These are phyloP conservation scores for Macropodus opercularis DNA, from an alignment of 2,797 vertebrate species.

Conservation along the genomic window DNA sequence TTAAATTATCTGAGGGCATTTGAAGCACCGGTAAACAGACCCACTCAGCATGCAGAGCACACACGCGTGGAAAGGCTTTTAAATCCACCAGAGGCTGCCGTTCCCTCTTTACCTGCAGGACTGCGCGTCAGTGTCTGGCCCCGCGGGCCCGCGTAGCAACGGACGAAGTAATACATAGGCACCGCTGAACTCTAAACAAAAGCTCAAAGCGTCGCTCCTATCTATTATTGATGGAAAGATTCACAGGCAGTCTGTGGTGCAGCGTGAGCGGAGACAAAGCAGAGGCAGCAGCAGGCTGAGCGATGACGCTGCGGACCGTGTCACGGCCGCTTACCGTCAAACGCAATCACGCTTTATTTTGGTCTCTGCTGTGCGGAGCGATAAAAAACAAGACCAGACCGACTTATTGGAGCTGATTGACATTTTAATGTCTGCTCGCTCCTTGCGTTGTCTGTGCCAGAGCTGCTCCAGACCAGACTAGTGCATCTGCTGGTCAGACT, in stretches of 20 bases:
- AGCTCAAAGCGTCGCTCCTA: conserved; percentile 54
- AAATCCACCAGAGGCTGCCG: conserved; percentile 45
- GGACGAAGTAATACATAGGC: conserved; percentile 58
- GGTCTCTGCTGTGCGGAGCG: conserved; percentile 4
- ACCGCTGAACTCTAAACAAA: conserved; percentile 57
- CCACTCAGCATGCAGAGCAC: conserved; percentile 35
- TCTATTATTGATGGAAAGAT: conserved; percentile 69
- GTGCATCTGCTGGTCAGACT: conserved; percentile 12
- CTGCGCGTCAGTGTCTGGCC: conserved; percentile 29
- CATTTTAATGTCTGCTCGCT: neutral
- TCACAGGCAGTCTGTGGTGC: conserved; percentile 50
- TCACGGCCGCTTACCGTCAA: conserved; percentile 25
- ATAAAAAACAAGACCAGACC: neutral
- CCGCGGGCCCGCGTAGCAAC: conserved; percentile 33
- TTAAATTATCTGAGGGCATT: conserved; percentile 41
- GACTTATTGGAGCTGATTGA: neutral
- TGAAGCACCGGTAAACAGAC: conserved; percentile 43
- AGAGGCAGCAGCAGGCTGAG: conserved; percentile 27
- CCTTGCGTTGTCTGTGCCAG: no score
- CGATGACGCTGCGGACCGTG: conserved; percentile 24
- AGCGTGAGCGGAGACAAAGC: conserved; percentile 43
- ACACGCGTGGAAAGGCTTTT: conserved; percentile 35
- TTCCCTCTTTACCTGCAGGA: conserved; percentile 30
- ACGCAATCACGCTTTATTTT: conserved; percentile 10
- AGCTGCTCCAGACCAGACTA: conserved; percentile 32